Percentiles rank a stretch among this genome's conserved stretches.
Evolutionary conservation across 2,888 invertebrate genomes (phyloP).

Genomic region (Hypercompe scribonia): DNA sequence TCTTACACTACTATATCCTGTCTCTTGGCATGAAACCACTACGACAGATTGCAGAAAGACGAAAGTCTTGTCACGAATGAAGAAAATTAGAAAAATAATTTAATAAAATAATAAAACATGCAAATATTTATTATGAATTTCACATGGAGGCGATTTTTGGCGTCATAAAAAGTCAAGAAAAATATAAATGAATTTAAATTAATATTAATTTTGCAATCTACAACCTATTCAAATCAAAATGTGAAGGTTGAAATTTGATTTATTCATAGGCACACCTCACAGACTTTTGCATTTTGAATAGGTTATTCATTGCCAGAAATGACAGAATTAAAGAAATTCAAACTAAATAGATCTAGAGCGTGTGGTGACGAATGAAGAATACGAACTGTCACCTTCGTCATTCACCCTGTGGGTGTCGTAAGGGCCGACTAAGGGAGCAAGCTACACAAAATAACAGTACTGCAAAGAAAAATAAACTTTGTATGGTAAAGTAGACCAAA

Average conservation of each 20-base stretch:
- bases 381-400: no score
- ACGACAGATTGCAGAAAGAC: neutral
- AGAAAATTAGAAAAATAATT: neutral
- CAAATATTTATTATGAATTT: neutral
- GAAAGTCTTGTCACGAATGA: neutral
- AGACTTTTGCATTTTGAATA: neutral
- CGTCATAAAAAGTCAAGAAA: neutral
- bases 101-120: neutral
- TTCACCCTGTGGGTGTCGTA: no score
- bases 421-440: no score
- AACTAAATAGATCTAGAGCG: no score
- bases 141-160: neutral
- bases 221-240: conserved; percentile 6
- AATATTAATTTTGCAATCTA: conserved; percentile 2
- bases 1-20: no score
- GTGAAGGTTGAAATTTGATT: conserved; percentile 3
- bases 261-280: neutral
- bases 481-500: no score
- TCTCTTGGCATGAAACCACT: no score
- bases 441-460: no score
- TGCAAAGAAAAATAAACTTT: no score
- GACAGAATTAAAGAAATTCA: neutral
- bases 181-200: conserved; percentile 3
- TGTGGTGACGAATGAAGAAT: no score
- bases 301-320: neutral